These are phyloP conservation scores for Perca flavescens DNA, from an alignment of 2,113 vertebrate genomes.

Conservation along the genomic window DNA sequence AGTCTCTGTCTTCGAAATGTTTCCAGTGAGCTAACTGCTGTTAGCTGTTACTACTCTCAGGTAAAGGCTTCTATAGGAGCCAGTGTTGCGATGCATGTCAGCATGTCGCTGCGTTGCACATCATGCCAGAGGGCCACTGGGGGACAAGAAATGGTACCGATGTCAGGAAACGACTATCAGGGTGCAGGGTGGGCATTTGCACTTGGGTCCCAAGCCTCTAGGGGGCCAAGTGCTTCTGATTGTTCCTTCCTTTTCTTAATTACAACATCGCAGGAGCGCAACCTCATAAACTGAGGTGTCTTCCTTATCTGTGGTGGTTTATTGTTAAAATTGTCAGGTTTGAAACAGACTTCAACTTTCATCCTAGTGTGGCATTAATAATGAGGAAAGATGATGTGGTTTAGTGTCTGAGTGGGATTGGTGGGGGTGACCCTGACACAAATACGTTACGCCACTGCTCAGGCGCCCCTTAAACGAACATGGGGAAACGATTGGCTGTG, in stretches of 20 bases:
- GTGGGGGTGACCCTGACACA: slow-evolving; percentile 32
- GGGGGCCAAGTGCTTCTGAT: slow-evolving; percentile 67
- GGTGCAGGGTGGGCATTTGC: slow-evolving; percentile 61
- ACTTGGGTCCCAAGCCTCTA: slow-evolving; percentile 60
- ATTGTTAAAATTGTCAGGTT: slow-evolving; percentile 41
- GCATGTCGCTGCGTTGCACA: neutral
- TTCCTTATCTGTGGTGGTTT: slow-evolving; percentile 12
- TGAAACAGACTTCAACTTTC: slow-evolving; percentile 21
- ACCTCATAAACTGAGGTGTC: neutral
- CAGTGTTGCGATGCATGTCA: neutral
- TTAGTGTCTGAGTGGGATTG: slow-evolving; percentile 17
- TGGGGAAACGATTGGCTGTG: slow-evolving; percentile 46
- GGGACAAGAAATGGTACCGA: slow-evolving; percentile 45
- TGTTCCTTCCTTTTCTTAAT: slow-evolving; percentile 48
- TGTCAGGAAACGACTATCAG: slow-evolving; percentile 54
- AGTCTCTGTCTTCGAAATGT: slow-evolving; percentile 53
- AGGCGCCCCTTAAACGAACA: slow-evolving; percentile 55
- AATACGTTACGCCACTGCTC: slow-evolving; percentile 48
- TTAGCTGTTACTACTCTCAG: slow-evolving; percentile 13
- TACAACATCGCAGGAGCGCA: slow-evolving; percentile 17
- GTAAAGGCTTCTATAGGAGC: slow-evolving; percentile 48
- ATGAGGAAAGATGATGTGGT: slow-evolving; percentile 31
- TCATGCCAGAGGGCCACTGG: neutral
- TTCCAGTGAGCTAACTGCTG: slow-evolving; percentile 57
- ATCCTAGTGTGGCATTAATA: slow-evolving; percentile 1